These are phyloP conservation scores for Balaenoptera acutorostrata DNA, from an alignment of 2,113 vertebrate species.

Conservation along the genomic window DNA sequence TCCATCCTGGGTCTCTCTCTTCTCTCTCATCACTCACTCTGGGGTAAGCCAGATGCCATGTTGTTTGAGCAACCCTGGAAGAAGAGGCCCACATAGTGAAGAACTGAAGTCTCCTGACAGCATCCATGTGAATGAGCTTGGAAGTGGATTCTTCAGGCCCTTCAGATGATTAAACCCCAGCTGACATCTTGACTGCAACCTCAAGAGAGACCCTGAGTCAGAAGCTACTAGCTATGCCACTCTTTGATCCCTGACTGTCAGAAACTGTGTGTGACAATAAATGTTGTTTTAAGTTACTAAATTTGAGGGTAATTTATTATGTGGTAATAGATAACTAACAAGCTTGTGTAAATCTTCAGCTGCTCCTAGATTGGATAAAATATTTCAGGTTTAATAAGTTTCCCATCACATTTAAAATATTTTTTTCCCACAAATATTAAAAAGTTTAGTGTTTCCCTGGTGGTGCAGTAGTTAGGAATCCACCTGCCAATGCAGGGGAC, in stretches of 20 bases:
- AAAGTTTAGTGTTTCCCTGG: too few relatives aligned
- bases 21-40: background rate
- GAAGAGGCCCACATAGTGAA: background rate
- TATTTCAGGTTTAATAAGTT: background rate
- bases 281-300: background rate
- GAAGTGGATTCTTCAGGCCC: background rate
- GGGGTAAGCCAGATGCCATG: background rate
- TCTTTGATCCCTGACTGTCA: background rate
- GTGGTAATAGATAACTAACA: background rate
- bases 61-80: background rate
- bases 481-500: too few relatives aligned
- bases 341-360: background rate
- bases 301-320: background rate
- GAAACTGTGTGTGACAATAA: background rate
- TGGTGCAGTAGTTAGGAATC: too few relatives aligned
- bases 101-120: background rate
- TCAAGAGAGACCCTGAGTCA: background rate
- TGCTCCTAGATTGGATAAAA: background rate
- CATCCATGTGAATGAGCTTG: background rate
- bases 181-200: background rate
- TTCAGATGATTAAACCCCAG: background rate
- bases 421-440: background rate
- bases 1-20: background rate
- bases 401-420: background rate
- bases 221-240: background rate